Evolutionary conservation across 2,888 invertebrate species (phyloP), one percentile per base, ranked within the genome.

Genomic region (Bedellia somnulentella): DNA sequence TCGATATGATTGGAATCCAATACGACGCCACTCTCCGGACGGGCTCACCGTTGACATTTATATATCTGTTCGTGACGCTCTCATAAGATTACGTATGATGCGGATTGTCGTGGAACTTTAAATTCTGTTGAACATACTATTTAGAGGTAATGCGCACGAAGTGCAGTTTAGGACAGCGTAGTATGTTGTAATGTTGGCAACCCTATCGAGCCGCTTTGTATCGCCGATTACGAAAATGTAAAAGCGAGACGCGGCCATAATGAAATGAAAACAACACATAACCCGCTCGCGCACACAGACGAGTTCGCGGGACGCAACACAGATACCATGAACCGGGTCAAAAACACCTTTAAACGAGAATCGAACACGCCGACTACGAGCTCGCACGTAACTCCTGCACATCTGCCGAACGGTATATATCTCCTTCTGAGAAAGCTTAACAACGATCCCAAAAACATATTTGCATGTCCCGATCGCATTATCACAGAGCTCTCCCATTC

Each of bases 351-450:
- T 63, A 63, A 58, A 61, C 61, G 56, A 62, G 60, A 64, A 60
- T 52, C 56, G 62, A 63, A 59, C 59, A 55, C 55, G 62, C 61
- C 64, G 58, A 57, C 50, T 47, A 55, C 67, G 70, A 68, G 70
- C 68, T 66, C 68, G 70, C 71, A 70, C 58, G 66, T 54, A 46
- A 52, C 46, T 47, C n/a, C 52, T 52, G 52, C 31, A 50, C 70
- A 71, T 70, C 73, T 73, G 70, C 67, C 52, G 48, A 66, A 71
- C 70, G 66, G 68, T 64, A 75, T 60, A 54, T 60, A n/a, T n/a
- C 46, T 57, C 61, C 63, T 75, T 73, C 71, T 67, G 68, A 66
- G 73, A 75, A 71, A 59, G 62, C 62, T 61, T 61, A 58, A 59
- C 57, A 49, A 8, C 16, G 15, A 61, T 60, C 64, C 67, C 59